phyloP scores from a whole-genome alignment of 1,140 invertebrate species.

The Tribolium castaneum region DNA sequence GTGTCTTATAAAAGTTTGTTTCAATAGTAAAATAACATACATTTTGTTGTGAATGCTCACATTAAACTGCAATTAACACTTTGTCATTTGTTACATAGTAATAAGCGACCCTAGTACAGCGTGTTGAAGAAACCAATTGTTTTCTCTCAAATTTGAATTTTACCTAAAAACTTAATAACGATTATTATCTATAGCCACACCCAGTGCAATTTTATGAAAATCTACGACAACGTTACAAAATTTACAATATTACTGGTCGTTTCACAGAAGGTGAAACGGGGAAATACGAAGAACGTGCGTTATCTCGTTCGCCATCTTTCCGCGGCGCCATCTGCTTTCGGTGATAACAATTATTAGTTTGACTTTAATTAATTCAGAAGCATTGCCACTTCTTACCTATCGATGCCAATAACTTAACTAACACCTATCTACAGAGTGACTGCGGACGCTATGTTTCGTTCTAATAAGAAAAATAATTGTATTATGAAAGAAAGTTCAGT shows the following conservation, averaged over 20 bases:
- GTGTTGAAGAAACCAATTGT: constrained; percentile 41
- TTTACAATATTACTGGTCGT: constrained; percentile 52
- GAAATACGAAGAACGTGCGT: constrained; percentile 3
- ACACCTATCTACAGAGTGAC: constrained; percentile 40
- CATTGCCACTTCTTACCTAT: constrained; percentile 44
- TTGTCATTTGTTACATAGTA: constrained; percentile 4
- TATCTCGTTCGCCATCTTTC: background rate
- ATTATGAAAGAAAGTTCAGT: constrained; percentile 6
- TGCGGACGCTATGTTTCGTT: constrained; percentile 26
- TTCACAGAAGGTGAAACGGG: constrained; percentile 17
- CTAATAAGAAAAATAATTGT: background rate
- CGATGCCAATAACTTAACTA: constrained; percentile 42
- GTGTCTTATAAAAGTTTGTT: constrained; percentile 35
- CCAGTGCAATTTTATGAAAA: constrained; percentile 50
- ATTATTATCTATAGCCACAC: constrained; percentile 43
- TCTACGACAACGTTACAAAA: constrained; percentile 56
- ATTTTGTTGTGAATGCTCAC: constrained; percentile 32
- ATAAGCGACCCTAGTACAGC: background rate
- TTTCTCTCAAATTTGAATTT: constrained; percentile 6
- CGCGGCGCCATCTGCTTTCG: constrained; percentile 24
- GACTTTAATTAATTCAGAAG: constrained; percentile 45
- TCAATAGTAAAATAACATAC: constrained; percentile 1
- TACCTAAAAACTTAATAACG: constrained; percentile 39
- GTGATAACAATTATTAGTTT: constrained; percentile 40
- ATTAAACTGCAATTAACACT: constrained; percentile 27